These are phyloP conservation scores for Diorhabda carinulata DNA, from an alignment of 1,140 invertebrate species.

Conservation along the genomic window DNA sequence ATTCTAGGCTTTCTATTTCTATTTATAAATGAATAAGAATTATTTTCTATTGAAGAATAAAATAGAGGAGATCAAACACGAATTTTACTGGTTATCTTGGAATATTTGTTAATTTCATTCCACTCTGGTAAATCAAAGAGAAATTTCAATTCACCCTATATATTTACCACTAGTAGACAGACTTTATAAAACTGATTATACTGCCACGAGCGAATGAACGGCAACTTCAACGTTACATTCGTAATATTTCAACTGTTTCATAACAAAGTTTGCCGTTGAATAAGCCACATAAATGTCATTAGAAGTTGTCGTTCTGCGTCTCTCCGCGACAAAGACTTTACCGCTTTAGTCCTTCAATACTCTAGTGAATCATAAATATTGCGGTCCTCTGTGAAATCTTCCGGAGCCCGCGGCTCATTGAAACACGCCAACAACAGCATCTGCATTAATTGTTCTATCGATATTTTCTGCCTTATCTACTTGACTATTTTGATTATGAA, in stretches of 20 bases:
- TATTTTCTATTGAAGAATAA: too few relatives aligned
- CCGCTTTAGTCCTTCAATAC: slow-evolving; percentile 21
- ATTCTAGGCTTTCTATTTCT: too few relatives aligned
- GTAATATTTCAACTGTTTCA: slow-evolving; percentile 23
- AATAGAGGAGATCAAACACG: too few relatives aligned
- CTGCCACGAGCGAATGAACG: slow-evolving; percentile 12
- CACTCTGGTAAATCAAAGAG: too few relatives aligned
- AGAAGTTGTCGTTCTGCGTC: slow-evolving; percentile 23
- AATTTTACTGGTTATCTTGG: too few relatives aligned
- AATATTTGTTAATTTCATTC: too few relatives aligned
- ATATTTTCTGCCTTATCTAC: too few relatives aligned
- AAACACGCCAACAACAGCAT: neutral
- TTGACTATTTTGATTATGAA: too few relatives aligned
- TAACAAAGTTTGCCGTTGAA: slow-evolving; percentile 24
- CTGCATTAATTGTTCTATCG: slow-evolving; percentile 16
- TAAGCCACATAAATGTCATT: slow-evolving; percentile 28
- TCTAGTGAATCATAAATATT: slow-evolving; percentile 25
- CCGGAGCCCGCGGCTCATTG: neutral
- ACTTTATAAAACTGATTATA: slow-evolving; percentile 1
- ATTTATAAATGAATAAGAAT: too few relatives aligned
- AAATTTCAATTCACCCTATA: too few relatives aligned
- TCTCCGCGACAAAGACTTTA: slow-evolving; percentile 15
- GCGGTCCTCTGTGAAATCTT: slow-evolving; percentile 9
- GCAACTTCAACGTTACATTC: slow-evolving; percentile 17
- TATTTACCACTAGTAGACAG: too few relatives aligned